Percentiles rank a stretch among this genome's conserved stretches.
These are phyloP conservation scores for Tortrix viridana DNA, from an alignment of 2,888 invertebrate genomes.

Conservation along the genomic window DNA sequence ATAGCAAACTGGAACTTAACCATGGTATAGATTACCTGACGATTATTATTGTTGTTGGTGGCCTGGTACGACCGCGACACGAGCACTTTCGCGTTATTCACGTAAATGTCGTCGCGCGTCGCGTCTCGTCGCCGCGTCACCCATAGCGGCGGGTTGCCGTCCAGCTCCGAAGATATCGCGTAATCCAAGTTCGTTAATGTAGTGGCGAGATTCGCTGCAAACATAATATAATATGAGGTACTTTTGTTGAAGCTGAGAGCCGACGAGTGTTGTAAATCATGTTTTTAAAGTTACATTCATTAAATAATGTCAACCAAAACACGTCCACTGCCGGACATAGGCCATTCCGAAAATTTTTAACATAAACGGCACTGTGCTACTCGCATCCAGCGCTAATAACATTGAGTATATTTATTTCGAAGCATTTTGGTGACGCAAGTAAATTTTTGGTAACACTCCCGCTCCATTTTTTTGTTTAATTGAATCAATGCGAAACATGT, in stretches of 20 bases:
- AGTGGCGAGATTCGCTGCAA: constrained; percentile 90
- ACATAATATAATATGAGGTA: background rate
- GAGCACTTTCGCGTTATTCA: constrained; percentile 93
- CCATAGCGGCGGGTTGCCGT: constrained; percentile 94
- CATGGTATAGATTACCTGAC: constrained; percentile 61
- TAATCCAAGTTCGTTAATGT: constrained; percentile 87
- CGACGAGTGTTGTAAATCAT: too few species aligned
- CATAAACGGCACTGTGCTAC: background rate
- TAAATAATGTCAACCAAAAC: too few species aligned
- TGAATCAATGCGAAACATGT: too few species aligned
- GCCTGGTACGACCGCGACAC: constrained; percentile 87
- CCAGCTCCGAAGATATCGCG: constrained; percentile 90
- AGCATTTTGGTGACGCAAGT: too few species aligned
- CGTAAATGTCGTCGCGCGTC: constrained; percentile 89
- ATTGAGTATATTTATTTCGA: too few species aligned
- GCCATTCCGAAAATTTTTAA: too few species aligned
- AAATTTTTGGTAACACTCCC: too few species aligned
- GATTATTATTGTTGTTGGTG: constrained; percentile 76
- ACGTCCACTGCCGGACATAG: too few species aligned
- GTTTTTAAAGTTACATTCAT: too few species aligned
- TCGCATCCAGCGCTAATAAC: too few species aligned
- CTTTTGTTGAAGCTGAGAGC: background rate
- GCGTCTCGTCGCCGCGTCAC: constrained; percentile 87
- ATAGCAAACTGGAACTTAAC: background rate
- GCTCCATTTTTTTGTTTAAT: too few species aligned